Base-by-base conservation (phyloP, 1,140 invertebrate species). In the Musca vetustissima region DNA sequence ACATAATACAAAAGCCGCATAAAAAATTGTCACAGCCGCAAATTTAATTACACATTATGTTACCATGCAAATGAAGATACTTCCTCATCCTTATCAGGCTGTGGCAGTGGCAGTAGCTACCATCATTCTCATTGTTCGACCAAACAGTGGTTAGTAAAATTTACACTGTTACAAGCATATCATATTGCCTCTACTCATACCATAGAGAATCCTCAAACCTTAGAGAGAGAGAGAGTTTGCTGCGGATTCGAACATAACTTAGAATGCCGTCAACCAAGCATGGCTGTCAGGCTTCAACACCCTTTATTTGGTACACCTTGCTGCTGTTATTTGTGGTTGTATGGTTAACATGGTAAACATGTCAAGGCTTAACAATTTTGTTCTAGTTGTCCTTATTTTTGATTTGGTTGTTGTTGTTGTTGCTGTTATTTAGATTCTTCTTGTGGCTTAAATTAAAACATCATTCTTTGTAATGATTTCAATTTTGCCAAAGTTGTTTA, bases 11-110 rank as follows among this genome's bases (percentile, higher is more conserved):
- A 59, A 15, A 61, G 17, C 49, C 21, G 17, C 21, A 57, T n/a
- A n/a, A n/a, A 52, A 66, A 66, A 66, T 66, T 49, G 64, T 66
- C 64, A 66, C 64, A 66, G 64, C 64, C 64, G 64, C 64, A 66
- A 66, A 66, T 66, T 66, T 66, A 66, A 66, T 49, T 66, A 66
- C 64, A 66, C 64, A 52, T 22, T 11, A 66, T 52, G 64, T 49
- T 66, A 3, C 64, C 21, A 66, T 66, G 64, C 64, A 66, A 66
- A 66, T 66, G 64, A 66, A 66, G 64, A 48, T 50, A 49, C 48
- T 66, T 66, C 19, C 15, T 43, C 36, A 43, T 43, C 36, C 36
- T 43, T 43, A 43, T 43, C 36, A 43, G 28, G 48, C n/a, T n/a
- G n/a, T n/a, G n/a, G 48, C 17, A 49, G 6, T 24, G n/a, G 17